Percentiles rank a stretch among this genome's conserved stretches.
phyloP scores from a whole-genome alignment of 2,113 vertebrate genomes.

The Furnarius figulus region DNA sequence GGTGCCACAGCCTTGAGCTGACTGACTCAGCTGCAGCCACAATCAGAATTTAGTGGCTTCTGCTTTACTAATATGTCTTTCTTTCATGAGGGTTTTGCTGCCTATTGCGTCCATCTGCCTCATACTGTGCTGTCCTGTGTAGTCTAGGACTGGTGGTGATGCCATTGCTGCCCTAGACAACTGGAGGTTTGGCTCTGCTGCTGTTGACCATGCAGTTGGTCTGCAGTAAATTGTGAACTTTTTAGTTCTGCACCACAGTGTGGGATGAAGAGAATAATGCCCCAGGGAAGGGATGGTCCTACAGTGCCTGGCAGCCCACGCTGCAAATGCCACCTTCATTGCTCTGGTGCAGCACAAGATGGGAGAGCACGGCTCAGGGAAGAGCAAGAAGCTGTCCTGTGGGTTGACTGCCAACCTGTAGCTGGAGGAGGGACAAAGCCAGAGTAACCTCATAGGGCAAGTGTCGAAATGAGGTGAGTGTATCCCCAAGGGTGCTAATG shows the following conservation, averaged over 20 bases:
- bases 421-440: background rate
- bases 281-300: background rate
- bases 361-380: fast-evolving
- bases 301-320: background rate
- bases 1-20: background rate
- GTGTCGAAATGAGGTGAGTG: background rate
- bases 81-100: background rate
- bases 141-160: background rate
- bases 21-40: background rate
- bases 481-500: background rate
- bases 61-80: background rate
- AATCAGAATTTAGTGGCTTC: background rate
- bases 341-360: background rate
- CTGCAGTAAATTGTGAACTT: background rate
- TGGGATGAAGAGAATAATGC: background rate
- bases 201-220: background rate
- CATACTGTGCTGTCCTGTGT: fast-evolving
- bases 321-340: background rate
- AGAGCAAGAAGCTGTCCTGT: background rate
- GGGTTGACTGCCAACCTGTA: background rate
- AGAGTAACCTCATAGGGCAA: background rate
- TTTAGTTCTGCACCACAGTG: background rate
- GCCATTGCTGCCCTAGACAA: background rate
- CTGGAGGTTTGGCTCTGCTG: background rate
- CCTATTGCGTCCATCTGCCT: background rate